Conservation (phyloP, 2,113 vertebrate species). For the Orthonyx spaldingii region DNA sequence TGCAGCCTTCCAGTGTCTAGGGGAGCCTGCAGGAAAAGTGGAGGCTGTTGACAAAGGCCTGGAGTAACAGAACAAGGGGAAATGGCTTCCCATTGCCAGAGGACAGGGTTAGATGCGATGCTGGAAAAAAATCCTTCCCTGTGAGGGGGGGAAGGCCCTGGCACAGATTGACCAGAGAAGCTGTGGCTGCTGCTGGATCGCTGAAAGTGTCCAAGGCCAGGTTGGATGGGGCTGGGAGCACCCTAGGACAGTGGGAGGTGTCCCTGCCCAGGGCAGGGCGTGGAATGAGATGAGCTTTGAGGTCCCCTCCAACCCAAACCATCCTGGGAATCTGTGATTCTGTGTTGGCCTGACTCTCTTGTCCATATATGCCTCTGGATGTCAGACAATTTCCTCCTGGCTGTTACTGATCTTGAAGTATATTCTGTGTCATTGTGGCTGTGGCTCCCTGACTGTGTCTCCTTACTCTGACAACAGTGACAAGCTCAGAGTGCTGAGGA, state of each 20-base stretch:
- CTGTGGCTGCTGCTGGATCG: background rate
- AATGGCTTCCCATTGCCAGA: background rate
- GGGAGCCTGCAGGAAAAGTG: background rate
- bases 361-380: accelerated
- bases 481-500: background rate
- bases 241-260: background rate
- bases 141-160: background rate
- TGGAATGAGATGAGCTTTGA: background rate
- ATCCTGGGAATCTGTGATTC: background rate
- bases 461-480: background rate
- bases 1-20: background rate
- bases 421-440: background rate
- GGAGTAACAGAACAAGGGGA: background rate
- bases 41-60: background rate
- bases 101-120: background rate
- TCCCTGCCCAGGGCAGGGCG: background rate
- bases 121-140: background rate
- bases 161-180: background rate
- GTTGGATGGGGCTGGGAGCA: background rate
- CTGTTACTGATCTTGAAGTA: background rate
- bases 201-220: background rate
- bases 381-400: accelerated
- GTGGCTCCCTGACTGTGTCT: background rate
- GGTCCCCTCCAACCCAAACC: background rate
- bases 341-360: background rate